Conservation (phyloP, 92 coral and sea anemone species). For the Umimayanthus kanabou region DNA sequence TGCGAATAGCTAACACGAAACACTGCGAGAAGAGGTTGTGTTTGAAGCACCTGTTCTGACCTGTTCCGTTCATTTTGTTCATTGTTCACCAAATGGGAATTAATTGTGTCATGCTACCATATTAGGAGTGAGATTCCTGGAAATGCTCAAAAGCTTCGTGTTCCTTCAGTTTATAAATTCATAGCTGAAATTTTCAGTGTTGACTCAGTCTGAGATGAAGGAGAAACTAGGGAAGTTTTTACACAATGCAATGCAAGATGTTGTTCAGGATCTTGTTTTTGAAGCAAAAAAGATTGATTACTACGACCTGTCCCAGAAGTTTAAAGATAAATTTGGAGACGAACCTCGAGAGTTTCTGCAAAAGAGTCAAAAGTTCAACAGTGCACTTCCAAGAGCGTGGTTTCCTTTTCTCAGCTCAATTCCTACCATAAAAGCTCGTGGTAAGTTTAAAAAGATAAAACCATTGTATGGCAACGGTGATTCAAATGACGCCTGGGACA, state of each 20-base stretch:
- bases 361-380: not conserved
- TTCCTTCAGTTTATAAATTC: no score
- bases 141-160: not conserved
- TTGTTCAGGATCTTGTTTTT: not conserved
- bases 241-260: not conserved
- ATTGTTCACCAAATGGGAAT: no score
- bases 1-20: no score
- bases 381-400: not conserved
- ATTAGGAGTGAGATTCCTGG: slow-evolving; percentile 2
- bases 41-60: no score
- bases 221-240: not conserved
- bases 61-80: no score
- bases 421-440: not conserved
- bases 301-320: not conserved
- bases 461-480: not conserved
- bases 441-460: not conserved
- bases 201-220: not conserved
- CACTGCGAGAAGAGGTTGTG: no score
- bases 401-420: not conserved
- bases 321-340: not conserved
- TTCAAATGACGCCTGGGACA: not conserved
- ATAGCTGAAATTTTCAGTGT: no score
- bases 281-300: not conserved
- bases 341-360: not conserved
- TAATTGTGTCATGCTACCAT: not conserved